Conservation (phyloP, 2,113 vertebrate genomes). For the Monopterus albus region DNA sequence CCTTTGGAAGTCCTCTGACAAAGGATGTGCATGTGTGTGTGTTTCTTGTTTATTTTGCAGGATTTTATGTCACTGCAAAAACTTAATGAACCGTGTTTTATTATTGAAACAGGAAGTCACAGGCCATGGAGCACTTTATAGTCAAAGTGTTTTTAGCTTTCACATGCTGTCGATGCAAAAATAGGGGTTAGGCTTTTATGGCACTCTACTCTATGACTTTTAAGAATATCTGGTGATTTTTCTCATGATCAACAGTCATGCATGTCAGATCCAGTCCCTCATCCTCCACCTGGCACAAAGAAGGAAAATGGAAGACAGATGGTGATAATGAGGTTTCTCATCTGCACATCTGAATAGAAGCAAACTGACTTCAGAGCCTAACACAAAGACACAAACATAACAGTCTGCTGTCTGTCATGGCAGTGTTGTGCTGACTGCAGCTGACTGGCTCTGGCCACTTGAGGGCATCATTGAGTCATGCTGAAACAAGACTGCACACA, state of each 20-base stretch:
- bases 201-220: neutral
- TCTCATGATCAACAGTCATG: neutral
- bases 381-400: neutral
- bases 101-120: neutral
- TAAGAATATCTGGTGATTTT: neutral
- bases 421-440: neutral
- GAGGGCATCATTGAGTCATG: constrained; percentile 67
- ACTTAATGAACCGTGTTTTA: neutral
- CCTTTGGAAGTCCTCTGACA: constrained; percentile 43
- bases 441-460: constrained; percentile 44
- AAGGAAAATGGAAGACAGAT: neutral
- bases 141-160: neutral
- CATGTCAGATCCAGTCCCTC: neutral
- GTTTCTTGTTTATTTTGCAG: neutral
- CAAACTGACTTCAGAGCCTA: neutral
- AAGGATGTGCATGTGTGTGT: neutral
- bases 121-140: neutral
- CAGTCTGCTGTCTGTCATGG: neutral
- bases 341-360: neutral
- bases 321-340: constrained; percentile 1
- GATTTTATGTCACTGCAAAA: constrained; percentile 2
- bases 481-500: neutral
- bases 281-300: constrained; percentile 12
- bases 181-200: neutral
- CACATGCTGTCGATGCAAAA: neutral